Evolutionary conservation across 2,113 vertebrate genomes (phyloP).

Genomic region (Pangasianodon hypophthalmus): DNA sequence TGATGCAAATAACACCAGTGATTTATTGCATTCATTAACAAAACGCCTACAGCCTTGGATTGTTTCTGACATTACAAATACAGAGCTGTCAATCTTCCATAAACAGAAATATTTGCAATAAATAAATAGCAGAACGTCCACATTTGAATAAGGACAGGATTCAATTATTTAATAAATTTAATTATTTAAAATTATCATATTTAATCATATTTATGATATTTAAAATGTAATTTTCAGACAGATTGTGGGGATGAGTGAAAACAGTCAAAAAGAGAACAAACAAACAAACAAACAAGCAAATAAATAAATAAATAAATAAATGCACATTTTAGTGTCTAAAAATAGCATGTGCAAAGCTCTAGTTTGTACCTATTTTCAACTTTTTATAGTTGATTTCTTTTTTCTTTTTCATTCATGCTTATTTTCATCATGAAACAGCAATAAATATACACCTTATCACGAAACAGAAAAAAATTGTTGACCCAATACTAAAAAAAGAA

Average conservation of each 20-base stretch:
- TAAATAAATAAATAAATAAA: background rate
- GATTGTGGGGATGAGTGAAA: background rate
- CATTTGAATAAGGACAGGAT: background rate
- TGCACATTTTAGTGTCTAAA: background rate
- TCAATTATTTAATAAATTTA: background rate
- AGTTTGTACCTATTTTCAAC: background rate
- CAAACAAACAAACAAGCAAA: background rate
- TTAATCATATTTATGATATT: background rate
- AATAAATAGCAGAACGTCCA: background rate
- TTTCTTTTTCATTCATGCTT: background rate
- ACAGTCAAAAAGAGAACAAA: background rate
- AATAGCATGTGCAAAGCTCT: no score
- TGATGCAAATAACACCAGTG: background rate
- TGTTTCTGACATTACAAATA: background rate
- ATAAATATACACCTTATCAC: background rate
- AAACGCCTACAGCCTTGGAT: constrained; percentile 2
- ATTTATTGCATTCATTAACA: background rate
- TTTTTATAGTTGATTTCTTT: background rate
- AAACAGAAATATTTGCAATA: background rate
- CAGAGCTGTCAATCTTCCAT: background rate
- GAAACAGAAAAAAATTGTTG: background rate
- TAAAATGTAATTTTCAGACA: background rate
- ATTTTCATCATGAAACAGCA: background rate
- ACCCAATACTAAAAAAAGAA: background rate
- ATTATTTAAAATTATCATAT: background rate